Conservation (phyloP, 1,140 invertebrate species). For the Drosophila repletoides region DNA sequence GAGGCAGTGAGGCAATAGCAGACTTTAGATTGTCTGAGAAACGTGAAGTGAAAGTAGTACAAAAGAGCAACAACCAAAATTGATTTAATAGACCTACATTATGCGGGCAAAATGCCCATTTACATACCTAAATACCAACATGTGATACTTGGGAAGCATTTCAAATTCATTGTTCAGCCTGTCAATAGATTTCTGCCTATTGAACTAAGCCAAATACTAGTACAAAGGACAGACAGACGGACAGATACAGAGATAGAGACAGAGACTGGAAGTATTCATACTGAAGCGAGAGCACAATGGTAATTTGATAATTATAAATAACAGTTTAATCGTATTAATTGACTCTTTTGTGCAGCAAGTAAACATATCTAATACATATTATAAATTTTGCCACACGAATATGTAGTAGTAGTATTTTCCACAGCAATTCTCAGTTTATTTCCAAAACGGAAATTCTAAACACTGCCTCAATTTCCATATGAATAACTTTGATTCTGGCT, state of each 20-base stretch:
- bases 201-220: constrained; percentile 10
- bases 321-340: constrained; percentile 25
- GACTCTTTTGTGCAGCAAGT: constrained; percentile 11
- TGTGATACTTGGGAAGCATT: constrained; percentile 15
- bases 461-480: not conserved
- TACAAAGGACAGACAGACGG: not conserved
- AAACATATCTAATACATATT: constrained; percentile 1
- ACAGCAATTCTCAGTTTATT: no score
- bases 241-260: not conserved
- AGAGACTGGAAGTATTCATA: no score
- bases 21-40: constrained; percentile 4
- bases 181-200: constrained; percentile 31
- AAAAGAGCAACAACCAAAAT: constrained; percentile 72
- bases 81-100: constrained; percentile 72
- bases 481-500: constrained; percentile 6
- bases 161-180: constrained; percentile 35
- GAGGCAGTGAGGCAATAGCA: constrained; percentile 24
- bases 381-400: no score
- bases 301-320: constrained; percentile 20
- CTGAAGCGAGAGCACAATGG: not conserved
- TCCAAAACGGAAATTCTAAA: no score
- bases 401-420: no score
- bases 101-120: constrained; percentile 32
- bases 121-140: constrained; percentile 1
- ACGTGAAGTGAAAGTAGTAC: constrained; percentile 65